phyloP scores from a whole-genome alignment of 2,888 invertebrate species.

The Lochmaea capreae region DNA sequence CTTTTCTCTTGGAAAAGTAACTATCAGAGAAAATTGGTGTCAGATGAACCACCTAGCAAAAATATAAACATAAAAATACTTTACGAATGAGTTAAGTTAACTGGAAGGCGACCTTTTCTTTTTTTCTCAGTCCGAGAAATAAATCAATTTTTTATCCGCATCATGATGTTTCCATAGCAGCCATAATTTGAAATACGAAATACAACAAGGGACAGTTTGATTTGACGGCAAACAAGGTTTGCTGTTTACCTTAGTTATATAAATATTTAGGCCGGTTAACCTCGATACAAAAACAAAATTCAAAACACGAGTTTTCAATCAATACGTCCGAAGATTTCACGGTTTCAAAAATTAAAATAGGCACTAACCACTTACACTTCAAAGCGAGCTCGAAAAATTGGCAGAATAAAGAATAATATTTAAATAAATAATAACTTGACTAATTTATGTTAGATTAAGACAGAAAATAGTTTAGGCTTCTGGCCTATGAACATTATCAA shows the following conservation, averaged over 20 bases:
- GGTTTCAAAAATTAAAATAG: not conserved
- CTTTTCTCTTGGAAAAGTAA: too few relatives aligned
- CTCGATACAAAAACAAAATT: not conserved
- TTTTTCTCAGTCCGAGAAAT: not conserved
- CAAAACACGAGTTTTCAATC: too few relatives aligned
- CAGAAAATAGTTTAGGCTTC: too few relatives aligned
- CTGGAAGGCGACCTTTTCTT: conserved; percentile 1
- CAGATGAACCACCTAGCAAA: not conserved
- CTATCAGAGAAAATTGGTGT: not conserved
- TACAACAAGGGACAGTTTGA: conserved; percentile 21
- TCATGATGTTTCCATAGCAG: conserved; percentile 34
- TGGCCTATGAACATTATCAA: too few relatives aligned
- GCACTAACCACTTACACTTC: too few relatives aligned
- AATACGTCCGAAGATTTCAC: too few relatives aligned
- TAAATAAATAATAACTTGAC: not conserved
- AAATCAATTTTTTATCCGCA: conserved; percentile 35
- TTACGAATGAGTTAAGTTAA: not conserved
- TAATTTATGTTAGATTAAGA: too few relatives aligned
- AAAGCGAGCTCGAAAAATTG: too few relatives aligned
- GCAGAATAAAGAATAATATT: not conserved
- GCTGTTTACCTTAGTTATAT: conserved; percentile 1
- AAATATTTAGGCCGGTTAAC: not conserved
- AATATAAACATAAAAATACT: not conserved
- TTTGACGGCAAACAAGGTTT: conserved; percentile 25
- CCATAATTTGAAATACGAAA: conserved; percentile 23